Percentiles rank a stretch among this genome's conserved stretches.
phyloP scores from a whole-genome alignment of 2,113 vertebrate species.

The Protobothrops mucrosquamatus region DNA sequence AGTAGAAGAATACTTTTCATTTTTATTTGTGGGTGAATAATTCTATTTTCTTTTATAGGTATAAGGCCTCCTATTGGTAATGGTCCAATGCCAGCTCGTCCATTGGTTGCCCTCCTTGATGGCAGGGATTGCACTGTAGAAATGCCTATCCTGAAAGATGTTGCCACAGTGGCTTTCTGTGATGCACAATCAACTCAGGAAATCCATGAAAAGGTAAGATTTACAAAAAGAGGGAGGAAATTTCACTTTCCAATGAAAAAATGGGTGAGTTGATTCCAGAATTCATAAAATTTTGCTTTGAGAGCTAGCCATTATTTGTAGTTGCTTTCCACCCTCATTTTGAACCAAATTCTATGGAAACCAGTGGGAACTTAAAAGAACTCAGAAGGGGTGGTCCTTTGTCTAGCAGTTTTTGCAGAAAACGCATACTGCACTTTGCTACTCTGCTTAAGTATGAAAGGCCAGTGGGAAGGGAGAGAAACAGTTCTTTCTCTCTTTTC shows the following conservation, averaged over 20 bases:
- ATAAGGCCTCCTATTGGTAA: slow-evolving; percentile 88
- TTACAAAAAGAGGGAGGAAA: background rate
- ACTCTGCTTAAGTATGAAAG: background rate
- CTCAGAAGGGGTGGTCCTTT: background rate
- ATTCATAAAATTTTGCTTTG: background rate
- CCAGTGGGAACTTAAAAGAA: background rate
- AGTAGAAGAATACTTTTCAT: background rate
- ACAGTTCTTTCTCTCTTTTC: background rate
- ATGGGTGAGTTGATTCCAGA: background rate
- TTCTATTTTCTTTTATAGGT: slow-evolving; percentile 64
- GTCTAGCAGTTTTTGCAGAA: background rate
- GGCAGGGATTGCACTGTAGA: slow-evolving; percentile 90
- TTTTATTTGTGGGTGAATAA: background rate
- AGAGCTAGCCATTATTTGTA: background rate
- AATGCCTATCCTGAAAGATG: slow-evolving; percentile 91
- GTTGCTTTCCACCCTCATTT: background rate
- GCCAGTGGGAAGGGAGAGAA: background rate
- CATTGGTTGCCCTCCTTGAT: slow-evolving; percentile 86
- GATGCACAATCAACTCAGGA: slow-evolving; percentile 92
- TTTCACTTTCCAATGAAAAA: background rate
- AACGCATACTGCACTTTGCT: background rate
- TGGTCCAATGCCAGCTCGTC: slow-evolving; percentile 87
- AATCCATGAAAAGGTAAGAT: slow-evolving; percentile 87
- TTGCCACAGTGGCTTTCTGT: slow-evolving; percentile 89
- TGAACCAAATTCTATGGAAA: background rate